phyloP scores from a whole-genome alignment of 2,113 vertebrate species.

The Mesocricetus auratus region DNA sequence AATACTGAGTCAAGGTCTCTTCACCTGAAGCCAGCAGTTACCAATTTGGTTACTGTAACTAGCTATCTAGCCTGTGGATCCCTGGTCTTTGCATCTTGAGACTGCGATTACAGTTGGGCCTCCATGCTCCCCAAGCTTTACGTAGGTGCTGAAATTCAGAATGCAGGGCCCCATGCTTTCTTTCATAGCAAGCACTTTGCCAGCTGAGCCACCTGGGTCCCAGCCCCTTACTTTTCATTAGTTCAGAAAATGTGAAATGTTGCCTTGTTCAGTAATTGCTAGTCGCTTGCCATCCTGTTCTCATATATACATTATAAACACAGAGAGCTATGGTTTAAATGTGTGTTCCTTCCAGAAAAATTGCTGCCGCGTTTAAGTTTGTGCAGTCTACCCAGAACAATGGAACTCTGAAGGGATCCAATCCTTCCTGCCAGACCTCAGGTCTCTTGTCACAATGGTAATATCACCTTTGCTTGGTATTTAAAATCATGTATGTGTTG shows the following conservation, averaged over 20 bases:
- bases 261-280: neutral
- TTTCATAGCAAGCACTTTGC: neutral
- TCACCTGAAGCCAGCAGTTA: neutral
- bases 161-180: neutral
- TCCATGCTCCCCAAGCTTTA: neutral
- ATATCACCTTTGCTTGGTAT: constrained; percentile 71
- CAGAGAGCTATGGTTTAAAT: constrained; percentile 1
- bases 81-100: neutral
- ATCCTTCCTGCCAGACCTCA: constrained; percentile 92
- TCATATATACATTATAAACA: neutral
- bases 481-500: neutral
- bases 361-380: constrained; percentile 97
- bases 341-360: constrained; percentile 92
- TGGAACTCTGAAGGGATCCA: constrained; percentile 96
- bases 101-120: neutral
- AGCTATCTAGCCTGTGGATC: neutral
- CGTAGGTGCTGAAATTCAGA: neutral
- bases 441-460: constrained; percentile 98
- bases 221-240: neutral
- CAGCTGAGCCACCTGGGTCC: neutral
- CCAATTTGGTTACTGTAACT: neutral
- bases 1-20: neutral
- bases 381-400: constrained; percentile 97
- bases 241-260: neutral
- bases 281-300: constrained; percentile 21